Conservation (phyloP, 2,888 invertebrate genomes). For the Choreutis nemorana region DNA sequence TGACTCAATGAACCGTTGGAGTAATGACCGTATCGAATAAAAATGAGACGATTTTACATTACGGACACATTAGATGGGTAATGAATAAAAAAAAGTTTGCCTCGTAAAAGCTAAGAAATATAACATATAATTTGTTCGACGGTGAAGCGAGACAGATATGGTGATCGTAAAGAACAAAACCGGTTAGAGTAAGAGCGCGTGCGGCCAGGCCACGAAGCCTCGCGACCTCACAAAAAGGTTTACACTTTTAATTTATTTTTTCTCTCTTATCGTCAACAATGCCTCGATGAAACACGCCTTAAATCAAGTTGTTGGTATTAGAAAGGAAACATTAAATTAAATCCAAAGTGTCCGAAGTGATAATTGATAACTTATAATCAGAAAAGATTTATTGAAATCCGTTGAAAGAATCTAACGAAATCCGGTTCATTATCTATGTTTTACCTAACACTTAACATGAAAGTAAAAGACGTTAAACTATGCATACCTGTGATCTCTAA, state of each 20-base stretch:
- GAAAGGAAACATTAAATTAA: conserved; percentile 38
- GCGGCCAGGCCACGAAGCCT: conserved; percentile 50
- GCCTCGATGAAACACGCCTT: conserved; percentile 41
- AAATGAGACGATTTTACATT: conserved; percentile 37
- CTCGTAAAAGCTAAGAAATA: conserved; percentile 64
- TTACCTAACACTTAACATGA: conserved; percentile 3
- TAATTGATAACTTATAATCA: conserved; percentile 9
- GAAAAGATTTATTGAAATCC: background rate
- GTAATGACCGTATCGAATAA: conserved; percentile 32
- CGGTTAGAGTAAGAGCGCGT: conserved; percentile 55
- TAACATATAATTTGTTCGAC: conserved; percentile 63
- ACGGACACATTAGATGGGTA: conserved; percentile 42
- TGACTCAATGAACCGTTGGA: conserved; percentile 28
- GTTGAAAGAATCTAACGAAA: background rate
- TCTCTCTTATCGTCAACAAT: conserved; percentile 55
- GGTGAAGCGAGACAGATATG: conserved; percentile 61
- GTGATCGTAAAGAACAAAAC: conserved; percentile 61
- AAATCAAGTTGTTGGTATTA: conserved; percentile 51
- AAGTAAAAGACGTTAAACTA: too few relatives aligned
- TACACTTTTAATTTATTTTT: conserved; percentile 51
- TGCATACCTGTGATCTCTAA: conserved; percentile 85
- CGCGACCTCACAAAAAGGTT: conserved; percentile 65
- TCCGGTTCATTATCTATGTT: too few relatives aligned
- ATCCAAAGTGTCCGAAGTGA: conserved; percentile 26
- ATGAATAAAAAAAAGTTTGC: conserved; percentile 43